Conservation (phyloP, 2,888 invertebrate genomes). For the Allolobophora icterica region DNA sequence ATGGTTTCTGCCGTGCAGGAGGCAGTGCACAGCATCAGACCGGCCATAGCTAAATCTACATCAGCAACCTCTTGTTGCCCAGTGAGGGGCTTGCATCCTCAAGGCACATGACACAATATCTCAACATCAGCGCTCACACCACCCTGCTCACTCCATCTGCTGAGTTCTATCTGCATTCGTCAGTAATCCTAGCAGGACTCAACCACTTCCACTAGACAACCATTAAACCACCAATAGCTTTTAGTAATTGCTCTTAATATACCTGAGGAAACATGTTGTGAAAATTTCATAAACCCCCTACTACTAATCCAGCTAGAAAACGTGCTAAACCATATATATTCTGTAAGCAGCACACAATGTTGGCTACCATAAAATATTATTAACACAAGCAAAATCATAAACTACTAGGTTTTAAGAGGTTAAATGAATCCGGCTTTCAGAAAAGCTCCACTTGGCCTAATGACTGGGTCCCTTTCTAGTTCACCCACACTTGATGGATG, state of each 20-base stretch:
- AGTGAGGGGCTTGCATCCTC: not conserved
- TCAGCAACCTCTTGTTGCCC: not conserved
- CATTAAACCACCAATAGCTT: not conserved
- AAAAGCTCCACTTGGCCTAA: too few relatives aligned
- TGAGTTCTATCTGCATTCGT: not conserved
- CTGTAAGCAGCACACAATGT: not conserved
- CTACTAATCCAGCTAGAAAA: not conserved
- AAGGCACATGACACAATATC: not conserved
- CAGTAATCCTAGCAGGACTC: not conserved
- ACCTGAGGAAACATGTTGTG: not conserved
- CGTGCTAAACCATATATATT: not conserved
- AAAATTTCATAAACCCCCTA: not conserved
- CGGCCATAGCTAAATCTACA: too few relatives aligned
- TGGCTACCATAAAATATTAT: too few relatives aligned
- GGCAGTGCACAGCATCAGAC: too few relatives aligned
- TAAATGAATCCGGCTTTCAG: not conserved
- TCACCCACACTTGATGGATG: too few relatives aligned
- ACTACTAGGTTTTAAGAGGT: not conserved
- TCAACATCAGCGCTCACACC: not conserved
- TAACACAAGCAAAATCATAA: too few relatives aligned
- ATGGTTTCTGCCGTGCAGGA: too few relatives aligned
- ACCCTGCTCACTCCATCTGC: not conserved
- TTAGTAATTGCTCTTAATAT: not conserved
- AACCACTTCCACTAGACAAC: not conserved
- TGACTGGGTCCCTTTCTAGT: too few relatives aligned